A percentile compares a stretch with the other conserved stretches of the same genome.
Conservation (phyloP, 2,888 invertebrate species). For the Ryuthela nishihirai region DNA sequence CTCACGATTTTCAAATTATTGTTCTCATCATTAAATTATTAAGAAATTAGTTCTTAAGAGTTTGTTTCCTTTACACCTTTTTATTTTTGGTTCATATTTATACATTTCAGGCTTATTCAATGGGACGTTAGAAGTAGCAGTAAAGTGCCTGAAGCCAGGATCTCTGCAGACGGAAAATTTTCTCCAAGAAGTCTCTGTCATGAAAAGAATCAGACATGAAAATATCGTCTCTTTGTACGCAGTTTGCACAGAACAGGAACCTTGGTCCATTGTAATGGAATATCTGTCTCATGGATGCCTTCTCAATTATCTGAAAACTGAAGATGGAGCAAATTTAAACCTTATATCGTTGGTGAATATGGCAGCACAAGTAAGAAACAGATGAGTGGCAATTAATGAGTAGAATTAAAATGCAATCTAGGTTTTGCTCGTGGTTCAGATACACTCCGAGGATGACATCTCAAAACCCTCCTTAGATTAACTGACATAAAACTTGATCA, state of each 20-base stretch:
- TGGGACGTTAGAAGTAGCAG: constrained; percentile 91
- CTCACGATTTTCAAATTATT: too few species aligned
- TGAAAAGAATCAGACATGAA: constrained; percentile 97
- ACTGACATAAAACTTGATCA: too few species aligned
- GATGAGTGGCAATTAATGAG: too few species aligned
- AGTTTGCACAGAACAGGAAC: constrained; percentile 89
- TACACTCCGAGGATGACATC: too few species aligned
- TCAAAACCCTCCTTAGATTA: too few species aligned
- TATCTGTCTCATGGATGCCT: constrained; percentile 95
- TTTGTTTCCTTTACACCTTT: neutral
- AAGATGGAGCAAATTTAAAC: constrained; percentile 71
- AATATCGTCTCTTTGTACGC: constrained; percentile 88
- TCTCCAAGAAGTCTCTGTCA: constrained; percentile 94
- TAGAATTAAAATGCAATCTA: too few species aligned
- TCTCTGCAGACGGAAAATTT: constrained; percentile 97
- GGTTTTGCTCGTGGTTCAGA: too few species aligned
- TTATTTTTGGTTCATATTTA: neutral
- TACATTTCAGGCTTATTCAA: constrained; percentile 68
- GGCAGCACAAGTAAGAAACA: constrained; percentile 70
- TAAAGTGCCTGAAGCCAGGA: constrained; percentile 91
- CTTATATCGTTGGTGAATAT: constrained; percentile 92
- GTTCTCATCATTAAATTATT: too few species aligned
- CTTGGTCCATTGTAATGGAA: constrained; percentile 86
- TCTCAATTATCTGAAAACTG: constrained; percentile 83
- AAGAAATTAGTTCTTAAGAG: too few species aligned